Percentiles rank a stretch among this genome's conserved stretches.
phyloP scores from a whole-genome alignment of 1,140 invertebrate species.

The Berghia stephanieae region DNA sequence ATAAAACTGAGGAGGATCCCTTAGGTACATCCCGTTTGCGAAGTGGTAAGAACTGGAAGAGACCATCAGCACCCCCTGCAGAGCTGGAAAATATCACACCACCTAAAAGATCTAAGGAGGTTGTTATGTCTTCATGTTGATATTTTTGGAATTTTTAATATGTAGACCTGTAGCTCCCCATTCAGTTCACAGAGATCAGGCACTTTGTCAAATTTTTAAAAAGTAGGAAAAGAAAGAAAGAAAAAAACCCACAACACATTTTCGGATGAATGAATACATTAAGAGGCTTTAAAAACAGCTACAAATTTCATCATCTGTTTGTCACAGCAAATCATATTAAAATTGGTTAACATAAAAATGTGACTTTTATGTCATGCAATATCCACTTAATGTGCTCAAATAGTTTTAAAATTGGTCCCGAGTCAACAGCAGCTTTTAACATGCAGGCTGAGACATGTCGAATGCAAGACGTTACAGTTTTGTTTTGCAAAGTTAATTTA shows the following conservation, averaged over 20 bases:
- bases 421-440: neutral
- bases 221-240: too few species aligned
- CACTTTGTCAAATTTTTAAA: too few species aligned
- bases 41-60: constrained; percentile 42
- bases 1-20: constrained; percentile 87
- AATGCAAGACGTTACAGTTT: too few species aligned
- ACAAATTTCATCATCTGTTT: too few species aligned
- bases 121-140: neutral
- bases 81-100: constrained; percentile 45
- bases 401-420: neutral
- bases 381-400: neutral
- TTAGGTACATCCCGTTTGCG: constrained; percentile 61
- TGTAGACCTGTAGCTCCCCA: neutral
- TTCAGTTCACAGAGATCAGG: too few species aligned
- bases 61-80: constrained; percentile 51
- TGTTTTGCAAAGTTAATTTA: neutral
- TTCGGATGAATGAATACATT: too few species aligned
- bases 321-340: too few species aligned
- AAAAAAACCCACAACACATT: too few species aligned
- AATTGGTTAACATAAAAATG: too few species aligned
- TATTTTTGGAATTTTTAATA: neutral
- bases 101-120: constrained; percentile 43
- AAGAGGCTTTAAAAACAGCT: neutral
- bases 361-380: too few species aligned
- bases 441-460: too few species aligned